Percentiles rank a stretch among this genome's conserved stretches.
phyloP scores from a whole-genome alignment of 1,140 invertebrate species.

The Drosophila sturtevanti region DNA sequence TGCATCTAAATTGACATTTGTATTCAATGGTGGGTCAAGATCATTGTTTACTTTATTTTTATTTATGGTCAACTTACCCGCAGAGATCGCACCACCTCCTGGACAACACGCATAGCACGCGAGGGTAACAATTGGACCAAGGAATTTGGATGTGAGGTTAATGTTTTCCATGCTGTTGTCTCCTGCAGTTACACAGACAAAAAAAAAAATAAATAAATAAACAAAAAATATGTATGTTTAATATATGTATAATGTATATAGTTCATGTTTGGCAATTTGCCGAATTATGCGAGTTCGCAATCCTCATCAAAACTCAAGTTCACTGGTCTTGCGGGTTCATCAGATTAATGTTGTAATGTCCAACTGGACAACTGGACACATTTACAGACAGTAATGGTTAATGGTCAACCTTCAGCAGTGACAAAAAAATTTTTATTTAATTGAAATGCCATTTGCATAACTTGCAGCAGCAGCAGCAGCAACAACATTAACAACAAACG shows the following conservation, averaged over 20 bases:
- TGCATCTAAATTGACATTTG: conserved; percentile 21
- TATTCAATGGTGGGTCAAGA: conserved; percentile 22
- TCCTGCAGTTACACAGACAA: conserved; percentile 64
- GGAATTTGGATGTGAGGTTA: conserved; percentile 82
- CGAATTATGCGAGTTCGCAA: conserved; percentile 49
- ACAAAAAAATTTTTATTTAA: conserved; percentile 62
- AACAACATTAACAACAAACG: conserved; percentile 12
- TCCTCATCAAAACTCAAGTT: conserved; percentile 45
- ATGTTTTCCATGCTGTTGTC: conserved; percentile 81
- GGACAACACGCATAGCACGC: conserved; percentile 81
- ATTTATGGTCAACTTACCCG: conserved; percentile 60
- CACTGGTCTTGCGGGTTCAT: conserved; percentile 23
- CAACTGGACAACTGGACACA: conserved; percentile 52
- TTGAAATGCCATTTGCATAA: conserved; percentile 78
- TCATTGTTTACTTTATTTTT: background rate
- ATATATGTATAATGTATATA: background rate
- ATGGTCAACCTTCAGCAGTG: conserved; percentile 66
- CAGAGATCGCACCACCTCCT: conserved; percentile 80
- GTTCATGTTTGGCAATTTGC: conserved; percentile 36
- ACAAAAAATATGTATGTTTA: too few species aligned
- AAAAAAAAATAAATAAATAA: too few species aligned
- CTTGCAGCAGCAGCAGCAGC: conserved; percentile 24
- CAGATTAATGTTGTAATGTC: conserved; percentile 42
- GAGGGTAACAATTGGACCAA: conserved; percentile 78
- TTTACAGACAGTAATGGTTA: conserved; percentile 20